Percentiles rank a stretch among this genome's conserved stretches.
Evolutionary conservation across 1,140 invertebrate species (phyloP).

Genomic region (Hypothenemus hampei): DNA sequence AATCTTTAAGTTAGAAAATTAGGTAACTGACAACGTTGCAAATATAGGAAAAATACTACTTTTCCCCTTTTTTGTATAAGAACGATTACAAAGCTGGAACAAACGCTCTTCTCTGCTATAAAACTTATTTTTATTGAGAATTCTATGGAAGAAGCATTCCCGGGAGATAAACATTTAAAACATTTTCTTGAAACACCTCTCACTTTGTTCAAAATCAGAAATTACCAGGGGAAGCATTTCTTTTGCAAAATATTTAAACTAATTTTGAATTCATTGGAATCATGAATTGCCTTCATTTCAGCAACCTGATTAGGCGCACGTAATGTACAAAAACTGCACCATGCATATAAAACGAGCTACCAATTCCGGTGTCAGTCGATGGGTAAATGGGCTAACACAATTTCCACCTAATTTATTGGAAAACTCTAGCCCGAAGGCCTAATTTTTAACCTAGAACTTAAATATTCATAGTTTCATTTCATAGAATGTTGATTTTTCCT

Average conservation of each 20-base stretch:
- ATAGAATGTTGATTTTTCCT: too few species aligned
- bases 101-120: too few species aligned
- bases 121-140: too few species aligned
- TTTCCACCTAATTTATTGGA: conserved; percentile 3
- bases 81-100: too few species aligned
- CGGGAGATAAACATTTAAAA: background rate
- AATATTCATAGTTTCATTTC: conserved; percentile 7
- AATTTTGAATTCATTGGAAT: background rate
- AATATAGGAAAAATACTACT: too few species aligned
- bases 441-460: conserved; percentile 1
- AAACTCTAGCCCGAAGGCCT: conserved; percentile 1
- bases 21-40: too few species aligned
- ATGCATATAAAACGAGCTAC: conserved; percentile 3
- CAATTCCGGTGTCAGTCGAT: conserved; percentile 1
- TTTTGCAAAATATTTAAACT: background rate
- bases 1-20: too few species aligned
- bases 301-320: background rate
- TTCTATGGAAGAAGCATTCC: background rate
- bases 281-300: background rate
- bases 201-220: background rate
- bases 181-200: background rate
- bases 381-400: background rate
- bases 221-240: background rate
- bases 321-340: background rate
- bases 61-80: too few species aligned